A percentile compares a stretch with the other conserved stretches of the same genome.
Evolutionary conservation across 2,113 vertebrate species (phyloP).

Genomic region (Lepisosteus osseus): DNA sequence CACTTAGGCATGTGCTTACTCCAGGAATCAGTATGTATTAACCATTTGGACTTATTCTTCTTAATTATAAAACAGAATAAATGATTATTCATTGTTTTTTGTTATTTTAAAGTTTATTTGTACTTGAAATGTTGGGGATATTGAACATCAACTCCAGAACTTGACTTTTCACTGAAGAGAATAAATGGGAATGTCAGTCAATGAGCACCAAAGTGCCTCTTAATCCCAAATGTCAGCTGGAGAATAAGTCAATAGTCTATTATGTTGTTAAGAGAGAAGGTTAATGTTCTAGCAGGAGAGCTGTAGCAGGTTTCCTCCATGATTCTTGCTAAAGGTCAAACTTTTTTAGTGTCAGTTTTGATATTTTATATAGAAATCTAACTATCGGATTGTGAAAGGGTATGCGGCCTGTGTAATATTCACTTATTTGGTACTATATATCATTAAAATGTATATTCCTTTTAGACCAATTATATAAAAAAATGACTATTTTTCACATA

Average conservation of each 20-base stretch:
- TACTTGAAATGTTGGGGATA: background rate
- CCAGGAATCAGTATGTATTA: too few relatives aligned
- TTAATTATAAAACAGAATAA: too few relatives aligned
- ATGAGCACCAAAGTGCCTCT: background rate
- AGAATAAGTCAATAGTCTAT: slow-evolving; percentile 16
- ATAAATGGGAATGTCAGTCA: background rate
- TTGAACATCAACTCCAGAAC: background rate
- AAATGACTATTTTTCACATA: too few relatives aligned
- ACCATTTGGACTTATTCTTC: too few relatives aligned
- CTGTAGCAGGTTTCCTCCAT: slow-evolving; percentile 10
- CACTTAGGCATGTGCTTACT: too few relatives aligned
- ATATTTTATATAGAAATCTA: slow-evolving; percentile 38
- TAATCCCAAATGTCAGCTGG: slow-evolving; percentile 4
- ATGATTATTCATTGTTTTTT: too few relatives aligned
- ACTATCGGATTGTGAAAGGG: background rate
- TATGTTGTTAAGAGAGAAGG: slow-evolving; percentile 27
- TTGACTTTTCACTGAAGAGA: background rate
- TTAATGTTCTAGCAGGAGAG: slow-evolving; percentile 24
- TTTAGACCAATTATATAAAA: background rate
- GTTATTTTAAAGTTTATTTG: too few relatives aligned
- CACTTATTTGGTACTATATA: background rate
- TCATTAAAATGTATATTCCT: background rate
- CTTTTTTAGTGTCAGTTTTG: slow-evolving; percentile 27
- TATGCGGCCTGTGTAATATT: background rate
- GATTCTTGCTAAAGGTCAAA: slow-evolving; percentile 40